Conservation (phyloP, 2,888 invertebrate species). For the Anthoptus insignis region DNA sequence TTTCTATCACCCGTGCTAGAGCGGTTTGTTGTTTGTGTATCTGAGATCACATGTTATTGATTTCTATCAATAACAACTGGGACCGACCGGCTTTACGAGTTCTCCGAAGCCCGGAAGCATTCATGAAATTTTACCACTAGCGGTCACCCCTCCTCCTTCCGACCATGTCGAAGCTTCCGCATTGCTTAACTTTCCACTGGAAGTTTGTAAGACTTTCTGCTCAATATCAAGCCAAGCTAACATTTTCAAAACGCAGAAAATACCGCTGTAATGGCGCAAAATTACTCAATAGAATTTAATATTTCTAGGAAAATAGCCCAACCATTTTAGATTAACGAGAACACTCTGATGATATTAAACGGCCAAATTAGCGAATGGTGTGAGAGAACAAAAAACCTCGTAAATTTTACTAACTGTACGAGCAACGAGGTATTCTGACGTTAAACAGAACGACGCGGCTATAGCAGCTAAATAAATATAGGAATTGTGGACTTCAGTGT, state of each 20-base stretch:
- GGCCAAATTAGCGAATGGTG: slow-evolving; percentile 22
- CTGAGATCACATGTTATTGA: no score
- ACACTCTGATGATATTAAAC: slow-evolving; percentile 13
- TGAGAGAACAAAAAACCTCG: slow-evolving; percentile 23
- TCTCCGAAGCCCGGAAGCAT: no score
- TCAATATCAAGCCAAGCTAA: no score
- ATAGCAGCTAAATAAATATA: not conserved
- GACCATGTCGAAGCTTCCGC: no score
- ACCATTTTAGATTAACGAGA: slow-evolving; percentile 11
- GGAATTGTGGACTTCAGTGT: not conserved
- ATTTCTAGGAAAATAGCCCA: not conserved
- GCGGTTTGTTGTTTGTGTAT: no score
- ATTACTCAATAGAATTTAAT: not conserved
- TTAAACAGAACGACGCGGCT: slow-evolving; percentile 4
- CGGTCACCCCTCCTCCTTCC: no score
- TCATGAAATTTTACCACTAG: no score
- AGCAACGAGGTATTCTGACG: slow-evolving; percentile 11
- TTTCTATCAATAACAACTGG: no score
- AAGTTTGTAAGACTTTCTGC: no score
- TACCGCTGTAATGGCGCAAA: not conserved
- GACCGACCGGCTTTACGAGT: no score
- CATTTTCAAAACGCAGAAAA: not conserved
- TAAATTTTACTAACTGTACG: slow-evolving; percentile 22
- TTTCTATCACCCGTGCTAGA: no score
- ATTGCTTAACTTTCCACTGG: no score